Base-by-base conservation (phyloP, 1,140 invertebrate species). In the Brachionus rubens region DNA sequence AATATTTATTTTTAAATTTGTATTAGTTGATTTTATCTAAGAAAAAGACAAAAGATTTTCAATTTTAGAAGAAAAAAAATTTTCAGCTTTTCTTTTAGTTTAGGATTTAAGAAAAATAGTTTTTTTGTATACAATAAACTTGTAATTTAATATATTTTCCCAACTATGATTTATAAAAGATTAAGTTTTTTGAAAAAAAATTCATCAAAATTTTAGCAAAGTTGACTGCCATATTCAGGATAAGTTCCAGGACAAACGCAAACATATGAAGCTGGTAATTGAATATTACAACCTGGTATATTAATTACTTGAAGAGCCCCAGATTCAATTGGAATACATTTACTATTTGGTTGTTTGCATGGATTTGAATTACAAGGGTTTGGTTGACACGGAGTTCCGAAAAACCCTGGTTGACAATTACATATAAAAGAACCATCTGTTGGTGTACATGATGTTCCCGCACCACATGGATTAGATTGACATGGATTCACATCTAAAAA, bases 301-400 rank as follows among this genome's bases (percentile, higher is more conserved):
- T 52, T 54, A 7, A 54, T 50, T 33, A 72, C 36, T 21, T 19
- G 46, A 54, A 72, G 24, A 10, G 68, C 30, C 19, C 68, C 68
- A 24, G 68, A 19, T 54, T 72, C 68, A 14, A 72, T 16, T 10
- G 68, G 68, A 7, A 72, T 40, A 9, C 68, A 72, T 41, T 50
- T 54, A 26, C 68, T 72, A 40, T 30, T 33, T 5, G 68, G 68
- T 24, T 54, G 21, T 30, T 40, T 48, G 33, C 68, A 72, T 2
- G 68, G 68, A 26, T 72, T 72, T 48, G 46, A 50, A 36, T 21
- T 36, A 19, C 68, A 72, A 3, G 68, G 68, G 30, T 72, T 41
- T 40, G 68, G 68, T 30, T 50, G 46, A 41, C 68, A 72, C 41
- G 68, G 68, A 50, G 21, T 16, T 9, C 68, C 68, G 12, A 72